Base-by-base conservation (phyloP, 64 coral and sea anemone genomes). In the Stichodactyla helianthus region DNA sequence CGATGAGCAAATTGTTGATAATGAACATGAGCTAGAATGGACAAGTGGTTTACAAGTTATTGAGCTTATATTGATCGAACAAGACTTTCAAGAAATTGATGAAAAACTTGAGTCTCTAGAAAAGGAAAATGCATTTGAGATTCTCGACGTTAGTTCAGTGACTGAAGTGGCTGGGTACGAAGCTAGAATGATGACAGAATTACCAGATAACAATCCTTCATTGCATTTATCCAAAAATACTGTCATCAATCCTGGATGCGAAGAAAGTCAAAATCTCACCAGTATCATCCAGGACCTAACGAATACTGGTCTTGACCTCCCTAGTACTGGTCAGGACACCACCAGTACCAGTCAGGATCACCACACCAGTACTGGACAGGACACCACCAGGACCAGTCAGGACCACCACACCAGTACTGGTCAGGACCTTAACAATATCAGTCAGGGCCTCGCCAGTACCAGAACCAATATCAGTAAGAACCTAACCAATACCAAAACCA, bases 71-170 rank as follows among this genome's bases (percentile, higher is more conserved):
- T 22, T 81, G 26, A 81, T 81, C 6, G 78, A 81, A 54, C 78
- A 52, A 20, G 18, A 81, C 5, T 81, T 81, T 16, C 16, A 52
- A 20, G 52, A 81, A 52, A 81, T 53, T 52, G 78, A 81, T 0
- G 78, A 52, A 53, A 20, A 6, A 51, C 54, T 81, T 20, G 35
- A 81, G 10, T 20, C 2, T 51, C 17, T 52, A 20, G 78, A 81
- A 18, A 81, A 52, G n/a, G 6, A 81, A 81, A 81, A 81, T 54
- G 78, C 78, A 19, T 81, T 81, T 10, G 78, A 81, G 20, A 52
- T 52, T 12, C 20, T 81, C 15, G 78, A 81, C 6, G 12, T 54
- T 22, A 51, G 54, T 54, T 17, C 50, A 8, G 12, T 81, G 53
- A 81, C 17, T 19, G 50, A 81, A 17, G n/a, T 54, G 53, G 6